Evolutionary conservation across 2,113 vertebrate genomes (phyloP).

Genomic region (Genyomyrus donnyi): DNA sequence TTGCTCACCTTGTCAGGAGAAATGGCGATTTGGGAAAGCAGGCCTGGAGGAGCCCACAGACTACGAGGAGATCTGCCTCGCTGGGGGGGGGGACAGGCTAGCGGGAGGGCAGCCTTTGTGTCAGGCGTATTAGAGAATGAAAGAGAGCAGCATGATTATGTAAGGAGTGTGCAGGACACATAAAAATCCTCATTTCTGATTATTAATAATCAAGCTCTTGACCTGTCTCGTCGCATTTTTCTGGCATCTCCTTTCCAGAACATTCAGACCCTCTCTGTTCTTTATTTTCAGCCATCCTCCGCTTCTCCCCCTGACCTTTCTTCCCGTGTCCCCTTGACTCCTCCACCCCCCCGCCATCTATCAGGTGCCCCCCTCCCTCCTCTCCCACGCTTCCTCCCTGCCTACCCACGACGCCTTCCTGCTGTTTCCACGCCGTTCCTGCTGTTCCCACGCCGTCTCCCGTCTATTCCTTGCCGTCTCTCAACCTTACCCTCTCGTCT

Average conservation of each 20-base stretch:
- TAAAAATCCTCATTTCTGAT: not conserved
- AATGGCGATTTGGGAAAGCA: not conserved
- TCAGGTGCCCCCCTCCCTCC: not conserved
- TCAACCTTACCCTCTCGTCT: not conserved
- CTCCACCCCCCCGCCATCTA: not conserved
- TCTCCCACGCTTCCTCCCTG: not conserved
- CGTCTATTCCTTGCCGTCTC: not conserved
- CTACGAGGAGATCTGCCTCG: not conserved
- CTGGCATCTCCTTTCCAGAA: not conserved
- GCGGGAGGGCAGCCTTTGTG: not conserved
- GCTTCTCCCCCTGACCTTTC: not conserved
- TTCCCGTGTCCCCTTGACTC: constrained; percentile 10
- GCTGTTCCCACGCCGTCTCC: not conserved
- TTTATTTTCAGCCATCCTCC: not conserved
- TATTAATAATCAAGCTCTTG: not conserved
- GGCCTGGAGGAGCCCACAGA: not conserved
- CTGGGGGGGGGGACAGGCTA: not conserved
- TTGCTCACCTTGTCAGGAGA: not conserved
- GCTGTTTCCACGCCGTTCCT: not conserved
- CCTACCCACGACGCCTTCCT: not conserved
- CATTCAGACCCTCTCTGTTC: not conserved
- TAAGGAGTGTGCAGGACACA: not conserved
- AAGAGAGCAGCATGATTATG: not conserved
- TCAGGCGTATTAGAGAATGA: not conserved
- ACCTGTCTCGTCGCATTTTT: not conserved